A percentile compares a stretch with the other conserved stretches of the same genome.
These are phyloP conservation scores for Melinopterus prodromus DNA, from an alignment of 2,888 invertebrate species.

Conservation along the genomic window DNA sequence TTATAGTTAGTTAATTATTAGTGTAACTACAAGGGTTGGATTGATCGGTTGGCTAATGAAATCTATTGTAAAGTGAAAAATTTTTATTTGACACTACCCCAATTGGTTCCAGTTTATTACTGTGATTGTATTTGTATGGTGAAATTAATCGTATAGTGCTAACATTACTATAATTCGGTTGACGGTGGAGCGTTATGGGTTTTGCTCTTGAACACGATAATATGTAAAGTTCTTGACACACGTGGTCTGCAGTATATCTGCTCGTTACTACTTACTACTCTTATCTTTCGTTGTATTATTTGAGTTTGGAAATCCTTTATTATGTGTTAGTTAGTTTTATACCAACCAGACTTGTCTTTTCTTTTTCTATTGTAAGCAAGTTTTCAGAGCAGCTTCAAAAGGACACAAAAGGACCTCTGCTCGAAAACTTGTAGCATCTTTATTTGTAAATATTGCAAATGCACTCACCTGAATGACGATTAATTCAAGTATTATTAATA, in stretches of 20 bases:
- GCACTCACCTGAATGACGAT: too few species aligned
- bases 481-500: too few species aligned
- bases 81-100: slow-evolving; percentile 10
- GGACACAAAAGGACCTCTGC: neutral
- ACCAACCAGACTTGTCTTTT: neutral
- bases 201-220: slow-evolving; percentile 25
- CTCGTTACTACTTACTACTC: neutral
- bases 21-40: slow-evolving; percentile 14
- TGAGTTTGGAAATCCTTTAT: neutral
- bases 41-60: slow-evolving; percentile 16
- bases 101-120: slow-evolving; percentile 57
- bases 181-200: slow-evolving; percentile 28
- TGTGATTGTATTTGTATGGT: slow-evolving; percentile 59
- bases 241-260: slow-evolving; percentile 20
- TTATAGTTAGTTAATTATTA: slow-evolving; percentile 39
- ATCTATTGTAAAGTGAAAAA: slow-evolving; percentile 21
- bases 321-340: neutral
- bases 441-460: neutral
- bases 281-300: neutral
- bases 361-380: neutral
- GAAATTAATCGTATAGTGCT: slow-evolving; percentile 43
- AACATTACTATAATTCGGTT: slow-evolving; percentile 49
- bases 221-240: slow-evolving; percentile 17
- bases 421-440: neutral
- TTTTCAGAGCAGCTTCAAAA: neutral